Base-by-base conservation (phyloP, 1,140 invertebrate genomes). In the Hydropsyche tenuis region DNA sequence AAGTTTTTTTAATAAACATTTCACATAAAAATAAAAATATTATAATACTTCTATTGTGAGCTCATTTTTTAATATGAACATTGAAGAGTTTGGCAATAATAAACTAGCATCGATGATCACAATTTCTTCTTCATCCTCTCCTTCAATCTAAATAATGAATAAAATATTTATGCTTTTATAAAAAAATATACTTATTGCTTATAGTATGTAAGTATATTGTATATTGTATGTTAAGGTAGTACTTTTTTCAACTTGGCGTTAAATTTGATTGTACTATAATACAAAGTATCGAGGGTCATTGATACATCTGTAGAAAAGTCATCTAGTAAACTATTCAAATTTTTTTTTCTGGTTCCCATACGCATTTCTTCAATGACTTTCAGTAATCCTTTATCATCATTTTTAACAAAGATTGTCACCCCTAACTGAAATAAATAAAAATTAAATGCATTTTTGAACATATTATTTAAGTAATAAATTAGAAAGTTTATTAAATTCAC, bases 261-360 rank as follows among this genome's bases (percentile, higher is more conserved):
- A 74, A 85, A 84, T 0, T 80, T 82, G 9, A 93, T 86, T 6
- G 90, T 88, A 0, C 89, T 87, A 80, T 90, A 90, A 69, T 89
- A 85, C 3, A 90, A 75, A 0, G 88, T 86, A 79, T 91, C 87
- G 51, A 93, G 30, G 0, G 78, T 78, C 0, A 85, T 78, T 4
- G 75, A 79, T 1, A 82, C 80, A 11, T 80, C 81, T 0, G 83
- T 84, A 45, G 85, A 84, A 77, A 86, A 85, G 74, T 86, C 82
- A 4, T 85, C 83, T 9, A 85, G 75, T 22, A 84, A 75, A 76
- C 79, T 79, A 69, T 84, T 80, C 0, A 2, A 37, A 53, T 70
- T 56, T 20, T 74, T 64, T 14, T 68, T 75, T 0, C 73, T 69
- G 46, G 78, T 79, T 22, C 80, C 78, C 64, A 80, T 79, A 64